These are phyloP conservation scores for Microctonus aethiopoides DNA, from an alignment of 2,888 invertebrate genomes.

Conservation along the genomic window DNA sequence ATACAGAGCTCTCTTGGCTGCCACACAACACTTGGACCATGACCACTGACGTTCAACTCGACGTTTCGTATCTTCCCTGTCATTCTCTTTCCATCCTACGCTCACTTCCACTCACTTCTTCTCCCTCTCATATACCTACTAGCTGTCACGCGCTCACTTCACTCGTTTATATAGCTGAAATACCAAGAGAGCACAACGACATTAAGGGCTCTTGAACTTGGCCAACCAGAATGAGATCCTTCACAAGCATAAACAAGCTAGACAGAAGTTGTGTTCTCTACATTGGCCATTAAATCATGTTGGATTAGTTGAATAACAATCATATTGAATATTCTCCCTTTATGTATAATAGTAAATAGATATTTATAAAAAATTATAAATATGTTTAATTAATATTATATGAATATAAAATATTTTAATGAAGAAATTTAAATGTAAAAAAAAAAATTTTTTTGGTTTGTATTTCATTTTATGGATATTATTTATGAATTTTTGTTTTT, in stretches of 20 bases:
- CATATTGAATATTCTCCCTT: background rate
- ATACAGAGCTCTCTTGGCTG: conserved; percentile 16
- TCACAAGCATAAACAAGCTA: background rate
- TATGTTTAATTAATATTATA: background rate
- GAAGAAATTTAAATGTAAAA: too few relatives aligned
- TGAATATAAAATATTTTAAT: background rate
- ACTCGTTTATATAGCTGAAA: conserved; percentile 5
- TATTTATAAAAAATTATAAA: background rate
- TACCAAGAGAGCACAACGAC: conserved; percentile 20
- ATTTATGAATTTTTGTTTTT: conserved; percentile 12
- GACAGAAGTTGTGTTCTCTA: background rate
- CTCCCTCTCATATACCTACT: background rate
- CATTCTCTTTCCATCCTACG: background rate
- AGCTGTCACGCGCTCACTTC: conserved; percentile 20
- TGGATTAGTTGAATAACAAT: background rate
- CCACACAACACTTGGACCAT: conserved; percentile 32
- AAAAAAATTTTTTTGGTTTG: too few relatives aligned
- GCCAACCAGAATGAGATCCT: conserved; percentile 24
- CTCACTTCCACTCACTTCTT: background rate
- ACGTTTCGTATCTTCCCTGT: conserved; percentile 19
- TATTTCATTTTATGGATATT: background rate
- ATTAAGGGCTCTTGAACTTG: conserved; percentile 32
- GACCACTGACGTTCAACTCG: conserved; percentile 33
- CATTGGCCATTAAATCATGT: background rate
- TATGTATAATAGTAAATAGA: too few relatives aligned